Conservation (phyloP, 2,113 vertebrate species). For the Petrocephalus zakoni region DNA sequence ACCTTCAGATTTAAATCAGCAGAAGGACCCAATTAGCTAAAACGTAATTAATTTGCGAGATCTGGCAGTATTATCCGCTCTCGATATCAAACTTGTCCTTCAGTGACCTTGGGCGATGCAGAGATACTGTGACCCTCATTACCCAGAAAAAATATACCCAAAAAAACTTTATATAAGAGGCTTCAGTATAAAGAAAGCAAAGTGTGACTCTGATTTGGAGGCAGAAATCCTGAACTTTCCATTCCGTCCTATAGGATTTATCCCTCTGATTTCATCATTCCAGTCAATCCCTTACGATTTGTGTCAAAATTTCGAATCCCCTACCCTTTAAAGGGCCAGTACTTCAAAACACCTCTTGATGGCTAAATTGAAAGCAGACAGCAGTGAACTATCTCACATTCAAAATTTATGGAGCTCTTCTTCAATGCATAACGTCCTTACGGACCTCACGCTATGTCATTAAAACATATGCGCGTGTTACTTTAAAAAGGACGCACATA, state of each 20-base stretch:
- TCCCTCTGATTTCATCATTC: neutral
- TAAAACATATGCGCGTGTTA: neutral
- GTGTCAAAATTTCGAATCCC: neutral
- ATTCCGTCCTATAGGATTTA: neutral
- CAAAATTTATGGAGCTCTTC: neutral
- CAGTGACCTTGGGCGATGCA: neutral
- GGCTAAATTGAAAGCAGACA: neutral
- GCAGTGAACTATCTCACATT: neutral
- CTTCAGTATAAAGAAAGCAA: neutral
- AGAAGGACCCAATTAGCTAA: neutral
- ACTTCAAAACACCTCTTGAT: neutral
- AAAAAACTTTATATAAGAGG: neutral
- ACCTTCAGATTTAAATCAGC: neutral
- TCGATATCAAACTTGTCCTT: neutral
- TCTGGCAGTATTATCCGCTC: neutral
- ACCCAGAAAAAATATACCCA: neutral
- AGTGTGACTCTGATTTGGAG: neutral
- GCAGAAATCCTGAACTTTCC: neutral
- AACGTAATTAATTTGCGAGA: neutral
- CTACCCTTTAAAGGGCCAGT: neutral
- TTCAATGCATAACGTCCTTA: neutral
- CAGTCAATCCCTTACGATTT: neutral
- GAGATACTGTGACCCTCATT: neutral
- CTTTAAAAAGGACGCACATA: neutral
- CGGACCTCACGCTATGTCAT: neutral